Percentiles rank a stretch among this genome's conserved stretches.
These are phyloP conservation scores for Phalacrocorax pelagicus DNA, from an alignment of 2,113 vertebrate species.

Conservation along the genomic window DNA sequence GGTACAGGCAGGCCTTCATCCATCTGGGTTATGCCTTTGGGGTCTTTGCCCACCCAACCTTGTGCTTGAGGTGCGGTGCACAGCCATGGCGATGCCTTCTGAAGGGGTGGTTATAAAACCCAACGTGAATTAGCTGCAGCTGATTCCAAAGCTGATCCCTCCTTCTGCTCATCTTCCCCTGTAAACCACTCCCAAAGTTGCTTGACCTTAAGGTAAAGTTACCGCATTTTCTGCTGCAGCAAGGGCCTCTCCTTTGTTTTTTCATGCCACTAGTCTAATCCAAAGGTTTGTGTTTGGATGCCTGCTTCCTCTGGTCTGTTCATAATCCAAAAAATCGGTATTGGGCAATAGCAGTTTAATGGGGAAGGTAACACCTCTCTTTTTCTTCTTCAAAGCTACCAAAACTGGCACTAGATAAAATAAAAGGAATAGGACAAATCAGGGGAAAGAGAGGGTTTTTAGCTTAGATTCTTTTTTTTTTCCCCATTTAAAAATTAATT, in stretches of 20 bases:
- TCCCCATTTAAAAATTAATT: background rate
- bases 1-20: background rate
- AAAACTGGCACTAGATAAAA: background rate
- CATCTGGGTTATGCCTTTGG: background rate
- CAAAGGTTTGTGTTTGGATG: background rate
- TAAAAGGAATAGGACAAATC: background rate
- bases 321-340: background rate
- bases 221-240: background rate
- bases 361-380: background rate
- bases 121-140: background rate
- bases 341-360: background rate
- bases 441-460: background rate
- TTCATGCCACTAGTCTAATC: background rate
- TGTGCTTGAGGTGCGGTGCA: background rate
- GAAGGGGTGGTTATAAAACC: background rate
- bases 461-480: background rate
- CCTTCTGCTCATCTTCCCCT: background rate
- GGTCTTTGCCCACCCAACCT: accelerated
- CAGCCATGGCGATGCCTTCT: background rate
- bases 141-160: background rate
- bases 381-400: background rate
- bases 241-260: background rate
- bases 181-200: background rate
- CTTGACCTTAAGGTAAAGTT: background rate
- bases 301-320: background rate